Evolutionary conservation across 2,888 invertebrate genomes (phyloP), one percentile per base, ranked within the genome.

Genomic region (Cheilosia variabilis): DNA sequence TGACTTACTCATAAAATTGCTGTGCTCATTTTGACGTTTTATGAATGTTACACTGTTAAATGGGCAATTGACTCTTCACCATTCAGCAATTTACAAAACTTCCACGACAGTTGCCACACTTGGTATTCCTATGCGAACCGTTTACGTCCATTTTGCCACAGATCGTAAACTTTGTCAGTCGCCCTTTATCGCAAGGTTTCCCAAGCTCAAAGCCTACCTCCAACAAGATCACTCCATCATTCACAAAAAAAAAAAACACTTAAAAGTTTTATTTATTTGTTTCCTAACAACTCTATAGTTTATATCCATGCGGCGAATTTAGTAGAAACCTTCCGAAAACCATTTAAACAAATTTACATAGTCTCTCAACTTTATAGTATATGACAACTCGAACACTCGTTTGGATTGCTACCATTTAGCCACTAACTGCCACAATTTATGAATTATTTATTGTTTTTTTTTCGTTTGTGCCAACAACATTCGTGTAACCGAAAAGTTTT

Each of bases 331-430:
- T 13, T 37, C 37, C 37, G 37, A 37, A 37, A 13, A 13, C 4
- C 58, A 13, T 45, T 66, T 66, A 31, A 45, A 47, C 6, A 69
- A 50, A 53, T 72, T 71, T 24, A 71, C 57, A 71, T 58, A 71
- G 58, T 58, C 47, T 53, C n/a, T 24, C 19, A 27, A 41, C 4
- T 24, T 52, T 53, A 5, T 24, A 57, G 31, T 31, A 27, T 27
- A 71, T 62, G 60, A 62, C 72, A 62, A 72, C 50, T 62, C 41
- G 19, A 27, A 57, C 45, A 22, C 27, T 2, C 43, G 31, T 27
- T 55, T 65, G 55, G 63, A n/a, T 37, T 81, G 71, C 27, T 77
- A 65, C 60, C 65, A 71, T 71, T 82, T 58, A 77, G 37, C 76
- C 45, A 77, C 63, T 66, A 72, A 60, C 71, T 77, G 71, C 45